Percentiles rank a stretch among this genome's conserved stretches.
phyloP scores from a whole-genome alignment of 2,113 vertebrate species.

The Addax nasomaculatus region DNA sequence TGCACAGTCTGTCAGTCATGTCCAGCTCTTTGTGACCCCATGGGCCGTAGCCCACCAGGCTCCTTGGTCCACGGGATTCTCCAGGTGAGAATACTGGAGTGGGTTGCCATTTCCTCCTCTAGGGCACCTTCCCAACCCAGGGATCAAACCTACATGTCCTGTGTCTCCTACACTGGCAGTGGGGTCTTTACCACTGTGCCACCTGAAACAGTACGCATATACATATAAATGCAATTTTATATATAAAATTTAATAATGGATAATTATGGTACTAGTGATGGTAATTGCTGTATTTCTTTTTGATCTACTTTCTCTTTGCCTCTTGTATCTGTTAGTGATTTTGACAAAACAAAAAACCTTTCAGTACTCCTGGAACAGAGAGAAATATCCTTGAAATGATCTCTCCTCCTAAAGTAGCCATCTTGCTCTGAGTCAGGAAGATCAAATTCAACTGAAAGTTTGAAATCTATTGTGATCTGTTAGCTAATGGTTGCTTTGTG shows the following conservation, averaged over 20 bases:
- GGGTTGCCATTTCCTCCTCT: neutral
- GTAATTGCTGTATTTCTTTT: neutral
- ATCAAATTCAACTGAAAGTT: neutral
- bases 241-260: neutral
- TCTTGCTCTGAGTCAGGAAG: neutral
- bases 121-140: neutral
- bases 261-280: neutral
- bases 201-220: neutral
- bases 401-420: neutral
- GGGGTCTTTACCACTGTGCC: neutral
- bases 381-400: neutral
- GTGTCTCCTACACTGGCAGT: neutral
- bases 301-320: neutral
- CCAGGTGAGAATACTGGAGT: neutral
- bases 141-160: neutral
- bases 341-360: neutral
- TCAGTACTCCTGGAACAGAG: neutral
- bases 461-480: neutral
- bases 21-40: neutral
- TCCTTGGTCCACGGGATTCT: neutral
- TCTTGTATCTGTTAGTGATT: neutral
- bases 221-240: neutral
- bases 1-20: rapidly evolving
- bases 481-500: neutral
- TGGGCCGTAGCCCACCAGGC: neutral